Percentiles rank a stretch among this genome's conserved stretches.
Conservation (phyloP, 2,797 vertebrate species). For the Neopelma chrysocephalum region DNA sequence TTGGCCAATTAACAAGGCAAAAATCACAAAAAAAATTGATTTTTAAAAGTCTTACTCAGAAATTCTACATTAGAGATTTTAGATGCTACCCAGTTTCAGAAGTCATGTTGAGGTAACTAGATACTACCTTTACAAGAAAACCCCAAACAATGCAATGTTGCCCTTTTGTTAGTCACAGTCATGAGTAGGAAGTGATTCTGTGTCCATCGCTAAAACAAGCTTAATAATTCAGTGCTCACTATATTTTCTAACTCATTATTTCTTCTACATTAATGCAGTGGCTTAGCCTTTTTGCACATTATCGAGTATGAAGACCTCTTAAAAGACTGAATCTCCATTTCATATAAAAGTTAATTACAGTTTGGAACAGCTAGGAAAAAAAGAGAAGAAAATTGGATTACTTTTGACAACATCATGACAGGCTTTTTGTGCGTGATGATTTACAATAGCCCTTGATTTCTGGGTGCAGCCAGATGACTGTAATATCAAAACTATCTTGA, state of each 20-base stretch:
- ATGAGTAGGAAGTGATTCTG: not conserved
- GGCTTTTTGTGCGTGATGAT: not conserved
- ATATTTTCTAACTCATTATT: not conserved
- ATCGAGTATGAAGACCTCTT: not conserved
- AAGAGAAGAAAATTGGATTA: not conserved
- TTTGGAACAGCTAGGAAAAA: not conserved
- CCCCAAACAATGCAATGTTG: not conserved
- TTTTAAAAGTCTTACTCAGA: not conserved
- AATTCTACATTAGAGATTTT: not conserved
- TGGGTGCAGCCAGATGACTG: not conserved
- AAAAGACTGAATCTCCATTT: not conserved
- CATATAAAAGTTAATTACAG: not conserved
- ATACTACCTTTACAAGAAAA: not conserved
- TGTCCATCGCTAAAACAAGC: not conserved
- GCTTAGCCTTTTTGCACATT: not conserved
- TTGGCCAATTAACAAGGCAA: not conserved
- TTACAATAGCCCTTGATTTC: not conserved
- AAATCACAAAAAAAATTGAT: not conserved
- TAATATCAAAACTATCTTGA: not conserved
- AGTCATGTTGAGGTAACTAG: not conserved
- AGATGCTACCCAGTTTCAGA: not conserved
- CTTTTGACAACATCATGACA: not conserved
- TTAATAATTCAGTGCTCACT: not conserved
- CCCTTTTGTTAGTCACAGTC: not conserved
- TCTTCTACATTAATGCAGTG: not conserved